Base-by-base conservation (phyloP, 2,113 vertebrate genomes). In the Emydocephalus ijimae region DNA sequence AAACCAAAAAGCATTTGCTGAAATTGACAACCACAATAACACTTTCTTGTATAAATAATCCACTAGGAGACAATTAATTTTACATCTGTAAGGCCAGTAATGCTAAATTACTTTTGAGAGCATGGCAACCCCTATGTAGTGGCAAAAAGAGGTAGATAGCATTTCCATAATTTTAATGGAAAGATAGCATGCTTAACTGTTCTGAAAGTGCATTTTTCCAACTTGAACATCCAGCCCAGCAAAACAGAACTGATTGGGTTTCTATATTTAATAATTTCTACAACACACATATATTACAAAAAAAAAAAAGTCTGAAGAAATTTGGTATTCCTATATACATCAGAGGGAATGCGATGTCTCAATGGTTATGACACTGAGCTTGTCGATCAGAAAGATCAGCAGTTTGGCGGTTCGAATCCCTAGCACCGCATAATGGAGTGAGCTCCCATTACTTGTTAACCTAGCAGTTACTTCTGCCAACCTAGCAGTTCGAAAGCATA, bases 41-140 rank as follows among this genome's bases (percentile, higher is more conserved):
- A 39, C 39, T 43, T 39, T 21, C 34, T 18, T 57, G 5, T 12
- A 39, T 56, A 90, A 64, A 88, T 20, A 52, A 88, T 34, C 26
- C 50, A 88, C 18, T 23, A 50, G 29, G 45, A 89, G 52, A 74
- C 90, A 81, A 91, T 95, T 92, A 88, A 91, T 29, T 9, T 94
- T 89, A 48, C 43, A 92, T 94, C 92, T 94, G 7, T 21, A 88
- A 85, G 87, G 24, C 12, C 91, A 24, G 4, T n/a, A 39, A 48
- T 92, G 23, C 7, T 21, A 52, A 93, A 34, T 87, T n/a, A 23
- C 64, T 94, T 88, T 59, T 90, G 92, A 93, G 85, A 92, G 50
- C 85, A 61, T 89, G 34, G 92, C 54, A 88, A 92, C 1, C 50
- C 9, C 50, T 45, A 20, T 3, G n/a, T 85, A 90, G 11, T 26